These are phyloP conservation scores for Denticeps clupeoides DNA, from an alignment of 2,797 vertebrate genomes.

Conservation along the genomic window DNA sequence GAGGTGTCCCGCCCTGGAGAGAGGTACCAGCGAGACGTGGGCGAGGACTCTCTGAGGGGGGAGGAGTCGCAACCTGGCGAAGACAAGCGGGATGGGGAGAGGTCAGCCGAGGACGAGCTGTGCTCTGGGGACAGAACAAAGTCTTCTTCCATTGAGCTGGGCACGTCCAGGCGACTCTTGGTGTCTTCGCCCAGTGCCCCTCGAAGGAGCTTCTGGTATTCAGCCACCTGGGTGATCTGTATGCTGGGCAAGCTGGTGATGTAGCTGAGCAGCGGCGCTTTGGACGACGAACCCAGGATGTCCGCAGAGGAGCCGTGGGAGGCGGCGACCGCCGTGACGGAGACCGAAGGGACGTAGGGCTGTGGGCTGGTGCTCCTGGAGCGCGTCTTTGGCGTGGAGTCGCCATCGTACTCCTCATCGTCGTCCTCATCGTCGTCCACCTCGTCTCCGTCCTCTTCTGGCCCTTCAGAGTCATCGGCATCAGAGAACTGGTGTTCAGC, in stretches of 20 bases:
- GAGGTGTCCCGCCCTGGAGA: slow-evolving; percentile 84
- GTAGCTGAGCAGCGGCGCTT: slow-evolving; percentile 69
- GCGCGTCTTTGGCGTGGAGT: slow-evolving; percentile 83
- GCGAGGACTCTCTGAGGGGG: slow-evolving; percentile 80
- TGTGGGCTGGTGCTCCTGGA: slow-evolving; percentile 94
- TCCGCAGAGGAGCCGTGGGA: slow-evolving; percentile 63
- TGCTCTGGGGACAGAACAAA: slow-evolving; percentile 71
- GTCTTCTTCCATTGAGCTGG: slow-evolving; percentile 73
- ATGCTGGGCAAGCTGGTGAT: slow-evolving; percentile 70
- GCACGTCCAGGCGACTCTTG: slow-evolving; percentile 62
- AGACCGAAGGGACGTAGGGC: slow-evolving; percentile 64
- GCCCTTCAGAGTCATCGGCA: slow-evolving; percentile 83
- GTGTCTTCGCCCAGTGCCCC: slow-evolving; percentile 62
- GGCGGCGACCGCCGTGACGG: slow-evolving; percentile 63
- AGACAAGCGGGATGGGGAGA: slow-evolving; percentile 80
- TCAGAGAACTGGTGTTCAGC: slow-evolving; percentile 96
- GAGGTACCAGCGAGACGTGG: slow-evolving; percentile 76
- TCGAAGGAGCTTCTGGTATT: slow-evolving; percentile 74
- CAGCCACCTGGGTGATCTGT: slow-evolving; percentile 68
- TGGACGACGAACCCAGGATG: slow-evolving; percentile 53
- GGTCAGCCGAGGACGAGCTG: slow-evolving; percentile 73
- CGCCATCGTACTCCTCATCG: slow-evolving; percentile 86
- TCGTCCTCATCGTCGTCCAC: slow-evolving; percentile 93
- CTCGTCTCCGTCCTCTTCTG: slow-evolving; percentile 83
- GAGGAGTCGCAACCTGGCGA: slow-evolving; percentile 87